Percentiles rank a stretch among this genome's conserved stretches.
Evolutionary conservation across 2,113 vertebrate species (phyloP).

Genomic region (Limanda limanda): DNA sequence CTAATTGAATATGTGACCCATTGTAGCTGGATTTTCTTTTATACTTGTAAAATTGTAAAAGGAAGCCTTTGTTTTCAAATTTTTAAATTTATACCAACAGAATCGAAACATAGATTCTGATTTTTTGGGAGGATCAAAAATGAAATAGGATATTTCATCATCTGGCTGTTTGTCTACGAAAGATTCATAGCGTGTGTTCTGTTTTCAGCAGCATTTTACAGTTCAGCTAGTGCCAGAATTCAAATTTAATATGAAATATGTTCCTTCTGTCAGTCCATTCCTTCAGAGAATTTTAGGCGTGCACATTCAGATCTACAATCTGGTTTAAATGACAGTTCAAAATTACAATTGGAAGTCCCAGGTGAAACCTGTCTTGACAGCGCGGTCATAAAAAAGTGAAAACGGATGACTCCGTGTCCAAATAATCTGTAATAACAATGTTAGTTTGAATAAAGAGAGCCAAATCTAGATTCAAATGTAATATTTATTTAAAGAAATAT

Average conservation of each 20-base stretch:
- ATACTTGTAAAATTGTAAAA: neutral
- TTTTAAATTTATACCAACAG: neutral
- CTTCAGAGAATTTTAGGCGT: conserved; percentile 85
- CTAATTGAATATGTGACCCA: conserved; percentile 71
- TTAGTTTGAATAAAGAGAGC: conserved; percentile 96
- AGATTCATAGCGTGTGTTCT: conserved; percentile 39
- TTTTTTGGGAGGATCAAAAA: neutral
- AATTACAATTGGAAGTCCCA: conserved; percentile 90
- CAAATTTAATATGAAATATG: conserved; percentile 87
- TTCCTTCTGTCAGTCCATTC: conserved; percentile 81
- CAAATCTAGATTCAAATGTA: conserved; percentile 94
- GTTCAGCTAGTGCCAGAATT: conserved; percentile 71
- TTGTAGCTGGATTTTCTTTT: conserved; percentile 39
- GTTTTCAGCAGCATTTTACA: conserved; percentile 53
- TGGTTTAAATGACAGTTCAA: conserved; percentile 95
- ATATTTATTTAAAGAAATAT: conserved; percentile 98
- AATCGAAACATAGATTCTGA: neutral
- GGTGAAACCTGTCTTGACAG: conserved; percentile 93
- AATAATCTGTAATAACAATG: conserved; percentile 99
- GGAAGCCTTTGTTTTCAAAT: neutral
- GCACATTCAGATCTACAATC: conserved; percentile 89
- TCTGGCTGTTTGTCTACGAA: conserved; percentile 39
- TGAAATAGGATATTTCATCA: conserved; percentile 38
- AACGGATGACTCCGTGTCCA: conserved; percentile 95
- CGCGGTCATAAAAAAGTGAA: conserved; percentile 90